Evolutionary conservation across 2,113 vertebrate genomes (phyloP).

Genomic region (Corythoichthys haematopterus): DNA sequence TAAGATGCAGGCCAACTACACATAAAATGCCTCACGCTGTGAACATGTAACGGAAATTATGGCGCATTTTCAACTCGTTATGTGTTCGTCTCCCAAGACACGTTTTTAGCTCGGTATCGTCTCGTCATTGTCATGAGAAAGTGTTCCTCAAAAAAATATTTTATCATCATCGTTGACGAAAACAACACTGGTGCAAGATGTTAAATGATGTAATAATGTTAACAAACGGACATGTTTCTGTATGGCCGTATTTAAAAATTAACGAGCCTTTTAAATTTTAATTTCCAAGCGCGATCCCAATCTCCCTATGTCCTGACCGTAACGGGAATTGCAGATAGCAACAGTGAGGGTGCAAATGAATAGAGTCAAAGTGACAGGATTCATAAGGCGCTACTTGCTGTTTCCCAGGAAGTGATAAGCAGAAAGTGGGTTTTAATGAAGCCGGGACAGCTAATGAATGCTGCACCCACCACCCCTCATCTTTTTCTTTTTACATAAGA

Average conservation of each 20-base stretch:
- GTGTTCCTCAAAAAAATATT: too few species aligned
- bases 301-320: constrained; percentile 36
- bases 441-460: constrained; percentile 43
- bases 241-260: constrained; percentile 51
- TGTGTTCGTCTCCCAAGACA: too few species aligned
- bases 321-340: constrained; percentile 28
- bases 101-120: too few species aligned
- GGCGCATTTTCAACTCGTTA: too few species aligned
- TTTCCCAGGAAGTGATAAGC: constrained; percentile 43
- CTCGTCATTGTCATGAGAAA: too few species aligned
- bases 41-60: too few species aligned
- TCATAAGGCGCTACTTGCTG: constrained; percentile 9
- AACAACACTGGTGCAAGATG: too few species aligned
- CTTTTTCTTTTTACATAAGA: constrained; percentile 3
- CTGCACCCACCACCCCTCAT: not conserved
- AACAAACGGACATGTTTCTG: constrained; percentile 43
- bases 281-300: constrained; percentile 51
- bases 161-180: too few species aligned
- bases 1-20: too few species aligned
- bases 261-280: constrained; percentile 61
- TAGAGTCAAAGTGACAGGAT: constrained; percentile 21
- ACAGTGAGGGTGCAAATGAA: constrained; percentile 3
- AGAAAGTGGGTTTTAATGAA: constrained; percentile 54
- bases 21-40: too few species aligned
- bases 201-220: constrained; percentile 43